phyloP scores from a whole-genome alignment of 2,797 vertebrate genomes.

The Avahi laniger region DNA sequence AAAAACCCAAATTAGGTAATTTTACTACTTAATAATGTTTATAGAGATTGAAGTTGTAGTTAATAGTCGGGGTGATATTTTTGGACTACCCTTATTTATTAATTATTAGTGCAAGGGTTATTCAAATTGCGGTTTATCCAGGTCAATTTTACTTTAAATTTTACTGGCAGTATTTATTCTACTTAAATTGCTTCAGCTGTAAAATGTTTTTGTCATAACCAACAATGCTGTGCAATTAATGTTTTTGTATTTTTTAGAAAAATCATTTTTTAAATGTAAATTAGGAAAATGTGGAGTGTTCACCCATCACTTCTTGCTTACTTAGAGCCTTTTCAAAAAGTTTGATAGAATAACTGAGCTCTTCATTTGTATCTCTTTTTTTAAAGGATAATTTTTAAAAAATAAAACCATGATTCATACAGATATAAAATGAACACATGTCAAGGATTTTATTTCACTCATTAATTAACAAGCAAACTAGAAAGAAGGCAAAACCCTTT shows the following conservation, averaged over 20 bases:
- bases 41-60: slow-evolving; percentile 2
- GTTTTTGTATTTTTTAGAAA: slow-evolving; percentile 8
- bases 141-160: slow-evolving; percentile 57
- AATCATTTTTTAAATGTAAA: neutral
- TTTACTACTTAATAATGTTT: slow-evolving; percentile 30
- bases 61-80: slow-evolving; percentile 35
- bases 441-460: slow-evolving; percentile 49
- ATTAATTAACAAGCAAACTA: slow-evolving; percentile 49
- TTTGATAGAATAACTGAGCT: neutral
- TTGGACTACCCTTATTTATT: slow-evolving; percentile 12
- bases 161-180: slow-evolving; percentile 60
- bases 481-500: slow-evolving; percentile 18
- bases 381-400: slow-evolving; percentile 36
- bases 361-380: slow-evolving; percentile 3
- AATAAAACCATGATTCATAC: slow-evolving; percentile 32
- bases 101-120: slow-evolving; percentile 34
- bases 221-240: slow-evolving; percentile 22
- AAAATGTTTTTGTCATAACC: slow-evolving; percentile 37
- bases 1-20: slow-evolving; percentile 13
- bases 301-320: neutral
- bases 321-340: neutral
- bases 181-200: slow-evolving; percentile 39
- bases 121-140: slow-evolving; percentile 33
- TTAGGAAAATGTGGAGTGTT: slow-evolving; percentile 10
- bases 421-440: slow-evolving; percentile 25